Percentiles rank a stretch among this genome's conserved stretches.
Conservation (phyloP, 2,113 vertebrate genomes). For the Heterotis niloticus region DNA sequence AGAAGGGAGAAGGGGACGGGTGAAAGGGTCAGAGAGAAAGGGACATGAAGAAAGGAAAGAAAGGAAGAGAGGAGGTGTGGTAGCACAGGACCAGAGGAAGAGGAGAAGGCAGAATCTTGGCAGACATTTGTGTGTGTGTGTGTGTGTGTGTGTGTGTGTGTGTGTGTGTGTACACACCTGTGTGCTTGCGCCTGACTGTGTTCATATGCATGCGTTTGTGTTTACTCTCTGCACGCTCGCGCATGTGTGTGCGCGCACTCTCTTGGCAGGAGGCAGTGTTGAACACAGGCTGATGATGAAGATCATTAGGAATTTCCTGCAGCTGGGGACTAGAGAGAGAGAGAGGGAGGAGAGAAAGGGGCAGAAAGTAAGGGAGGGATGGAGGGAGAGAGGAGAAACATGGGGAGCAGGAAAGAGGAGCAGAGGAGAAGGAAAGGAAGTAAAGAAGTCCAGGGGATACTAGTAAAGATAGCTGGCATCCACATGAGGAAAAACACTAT, state of each 20-base stretch:
- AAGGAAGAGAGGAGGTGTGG: background rate
- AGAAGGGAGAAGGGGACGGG: background rate
- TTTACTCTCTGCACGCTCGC: slow-evolving; percentile 1
- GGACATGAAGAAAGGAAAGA: slow-evolving; percentile 17
- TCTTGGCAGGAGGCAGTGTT: slow-evolving; percentile 75
- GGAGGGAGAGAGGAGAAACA: slow-evolving; percentile 41
- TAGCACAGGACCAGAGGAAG: background rate
- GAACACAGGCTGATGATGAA: slow-evolving; percentile 81
- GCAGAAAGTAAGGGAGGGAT: slow-evolving; percentile 36
- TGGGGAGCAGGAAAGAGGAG: slow-evolving; percentile 44
- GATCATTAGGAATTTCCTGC: slow-evolving; percentile 96
- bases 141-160: slow-evolving; percentile 28
- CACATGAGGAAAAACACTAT: background rate
- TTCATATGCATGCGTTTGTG: slow-evolving; percentile 41
- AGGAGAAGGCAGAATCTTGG: background rate
- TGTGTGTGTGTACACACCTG: slow-evolving; percentile 23
- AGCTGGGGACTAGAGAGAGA: slow-evolving; percentile 71
- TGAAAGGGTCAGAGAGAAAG: slow-evolving; percentile 22
- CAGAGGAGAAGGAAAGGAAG: slow-evolving; percentile 16
- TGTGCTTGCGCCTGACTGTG: slow-evolving; percentile 26
- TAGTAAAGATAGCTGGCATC: background rate
- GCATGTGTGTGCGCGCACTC: slow-evolving; percentile 41
- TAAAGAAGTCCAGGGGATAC: background rate
- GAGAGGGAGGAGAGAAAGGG: slow-evolving; percentile 32
- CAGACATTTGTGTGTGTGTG: slow-evolving; percentile 31